A percentile compares a stretch with the other conserved stretches of the same genome.
phyloP scores from a whole-genome alignment of 64 coral and sea anemone genomes.

The Hydrozoanthus tunicans region DNA sequence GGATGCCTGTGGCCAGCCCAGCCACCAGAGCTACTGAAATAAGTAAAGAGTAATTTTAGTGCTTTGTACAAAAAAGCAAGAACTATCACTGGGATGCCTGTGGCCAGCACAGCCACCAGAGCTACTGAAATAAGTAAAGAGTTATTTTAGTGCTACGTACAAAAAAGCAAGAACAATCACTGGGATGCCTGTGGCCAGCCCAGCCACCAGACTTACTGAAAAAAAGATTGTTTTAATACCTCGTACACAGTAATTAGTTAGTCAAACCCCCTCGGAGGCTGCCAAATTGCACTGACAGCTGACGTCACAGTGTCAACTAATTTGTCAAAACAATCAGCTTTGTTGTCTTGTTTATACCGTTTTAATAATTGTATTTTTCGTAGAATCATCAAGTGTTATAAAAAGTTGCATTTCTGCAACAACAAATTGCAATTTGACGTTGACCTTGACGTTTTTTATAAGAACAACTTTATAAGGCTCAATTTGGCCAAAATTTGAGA shows the following conservation, averaged over 20 bases:
- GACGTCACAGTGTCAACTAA: too few relatives aligned
- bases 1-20: constrained; percentile 94
- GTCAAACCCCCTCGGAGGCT: too few relatives aligned
- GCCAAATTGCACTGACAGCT: too few relatives aligned
- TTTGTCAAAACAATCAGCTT: too few relatives aligned
- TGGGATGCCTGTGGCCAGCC: neutral
- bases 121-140: constrained; percentile 49
- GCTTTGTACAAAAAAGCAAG: neutral
- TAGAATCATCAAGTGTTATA: too few relatives aligned
- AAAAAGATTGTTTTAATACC: neutral
- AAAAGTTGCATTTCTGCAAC: too few relatives aligned
- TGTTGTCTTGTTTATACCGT: too few relatives aligned
- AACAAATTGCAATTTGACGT: too few relatives aligned
- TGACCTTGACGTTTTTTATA: too few relatives aligned
- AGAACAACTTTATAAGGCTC: too few relatives aligned
- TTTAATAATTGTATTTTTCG: too few relatives aligned
- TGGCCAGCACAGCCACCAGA: constrained; percentile 65
- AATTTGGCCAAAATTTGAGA: too few relatives aligned
- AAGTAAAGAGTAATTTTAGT: neutral
- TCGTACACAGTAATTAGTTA: neutral
- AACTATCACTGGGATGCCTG: neutral
- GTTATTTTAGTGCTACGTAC: neutral
- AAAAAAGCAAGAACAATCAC: neutral
- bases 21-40: constrained; percentile 80
- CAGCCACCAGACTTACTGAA: constrained; percentile 82